Evolutionary conservation across 2,888 invertebrate species (phyloP).

Genomic region (Hyles lineata): DNA sequence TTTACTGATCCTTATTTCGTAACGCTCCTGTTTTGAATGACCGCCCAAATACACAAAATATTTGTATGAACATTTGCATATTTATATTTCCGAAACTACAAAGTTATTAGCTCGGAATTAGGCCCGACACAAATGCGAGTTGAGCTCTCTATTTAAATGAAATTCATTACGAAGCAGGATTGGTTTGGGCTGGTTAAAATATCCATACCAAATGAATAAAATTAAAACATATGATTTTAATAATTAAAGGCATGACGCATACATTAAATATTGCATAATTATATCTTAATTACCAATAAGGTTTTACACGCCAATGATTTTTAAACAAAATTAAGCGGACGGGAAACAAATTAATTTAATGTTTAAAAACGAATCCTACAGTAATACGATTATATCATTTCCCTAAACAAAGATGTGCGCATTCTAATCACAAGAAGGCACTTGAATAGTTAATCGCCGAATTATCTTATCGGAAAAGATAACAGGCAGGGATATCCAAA

Average conservation of each 20-base stretch:
- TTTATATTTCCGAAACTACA: conserved; percentile 30
- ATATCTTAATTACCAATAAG: no score
- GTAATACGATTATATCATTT: no score
- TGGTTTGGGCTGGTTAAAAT: conserved; percentile 13
- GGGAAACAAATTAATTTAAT: not conserved
- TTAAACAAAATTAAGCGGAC: no score
- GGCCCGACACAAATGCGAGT: not conserved
- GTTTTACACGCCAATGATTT: no score
- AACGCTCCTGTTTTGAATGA: conserved; percentile 28
- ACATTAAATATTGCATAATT: no score
- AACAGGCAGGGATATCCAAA: not conserved
- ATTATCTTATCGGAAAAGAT: conserved; percentile 12
- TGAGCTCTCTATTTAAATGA: conserved; percentile 14
- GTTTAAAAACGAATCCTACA: not conserved
- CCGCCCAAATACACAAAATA: conserved; percentile 45
- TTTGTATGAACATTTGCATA: conserved; percentile 37
- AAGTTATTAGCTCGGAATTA: conserved; percentile 30
- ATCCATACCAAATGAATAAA: not conserved
- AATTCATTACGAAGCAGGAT: conserved; percentile 5
- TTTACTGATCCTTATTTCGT: conserved; percentile 48
- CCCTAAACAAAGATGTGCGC: no score
- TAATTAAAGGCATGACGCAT: no score
- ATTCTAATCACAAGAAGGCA: not conserved
- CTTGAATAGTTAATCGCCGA: not conserved
- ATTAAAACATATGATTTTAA: no score